Percentiles rank a stretch among this genome's conserved stretches.
These are phyloP conservation scores for Chymomyza procnemis DNA, from an alignment of 2,888 invertebrate species.

Conservation along the genomic window DNA sequence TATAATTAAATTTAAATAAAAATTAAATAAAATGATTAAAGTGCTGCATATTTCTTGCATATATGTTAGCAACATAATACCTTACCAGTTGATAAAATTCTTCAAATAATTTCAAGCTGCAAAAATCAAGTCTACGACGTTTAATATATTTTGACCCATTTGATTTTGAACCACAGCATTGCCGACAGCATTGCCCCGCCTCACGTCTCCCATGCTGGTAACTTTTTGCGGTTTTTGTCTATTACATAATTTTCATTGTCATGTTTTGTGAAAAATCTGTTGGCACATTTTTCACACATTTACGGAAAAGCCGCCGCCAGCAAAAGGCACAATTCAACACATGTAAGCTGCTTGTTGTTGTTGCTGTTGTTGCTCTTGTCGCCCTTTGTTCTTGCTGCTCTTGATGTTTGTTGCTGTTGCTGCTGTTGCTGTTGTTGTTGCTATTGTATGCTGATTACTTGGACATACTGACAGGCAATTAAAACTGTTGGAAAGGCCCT, in stretches of 20 bases:
- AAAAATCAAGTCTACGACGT: too few species aligned
- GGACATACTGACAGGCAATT: constrained; percentile 61
- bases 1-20: too few species aligned
- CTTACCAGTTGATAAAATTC: too few species aligned
- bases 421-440: background rate
- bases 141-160: too few species aligned
- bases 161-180: too few species aligned
- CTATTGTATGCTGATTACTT: constrained; percentile 24
- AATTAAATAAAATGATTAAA: too few species aligned
- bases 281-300: constrained; percentile 41
- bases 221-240: constrained; percentile 32
- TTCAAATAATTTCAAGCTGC: too few species aligned
- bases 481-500: constrained; percentile 49
- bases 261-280: constrained; percentile 38
- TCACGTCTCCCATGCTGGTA: background rate
- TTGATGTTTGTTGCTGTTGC: background rate
- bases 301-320: background rate
- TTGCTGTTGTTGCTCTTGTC: background rate
- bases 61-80: too few species aligned
- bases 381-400: background rate
- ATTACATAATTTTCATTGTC: constrained; percentile 50
- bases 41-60: too few species aligned
- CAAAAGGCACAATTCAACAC: constrained; percentile 11
- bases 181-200: too few species aligned
- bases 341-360: background rate